Evolutionary conservation across 2,113 vertebrate genomes (phyloP).

Genomic region (Gymnobelideus leadbeateri): DNA sequence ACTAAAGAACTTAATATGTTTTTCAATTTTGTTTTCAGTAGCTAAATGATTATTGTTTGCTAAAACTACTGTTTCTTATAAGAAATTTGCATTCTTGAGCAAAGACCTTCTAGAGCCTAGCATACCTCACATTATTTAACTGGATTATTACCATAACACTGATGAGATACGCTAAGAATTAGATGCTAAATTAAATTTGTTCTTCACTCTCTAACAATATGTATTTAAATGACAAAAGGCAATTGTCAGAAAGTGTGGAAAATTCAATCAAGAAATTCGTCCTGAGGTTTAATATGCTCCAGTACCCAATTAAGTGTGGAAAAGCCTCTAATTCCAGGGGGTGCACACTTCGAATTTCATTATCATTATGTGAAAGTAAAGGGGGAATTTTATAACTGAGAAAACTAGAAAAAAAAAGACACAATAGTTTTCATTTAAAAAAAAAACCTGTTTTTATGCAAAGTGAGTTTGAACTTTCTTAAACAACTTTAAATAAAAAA

Average conservation of each 20-base stretch:
- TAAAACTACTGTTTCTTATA: slow-evolving; percentile 25
- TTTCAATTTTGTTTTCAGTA: slow-evolving; percentile 18
- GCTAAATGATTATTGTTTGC: background rate
- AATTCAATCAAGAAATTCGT: slow-evolving; percentile 54
- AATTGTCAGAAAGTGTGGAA: slow-evolving; percentile 58
- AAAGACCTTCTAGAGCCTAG: slow-evolving; percentile 28
- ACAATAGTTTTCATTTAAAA: slow-evolving; percentile 24
- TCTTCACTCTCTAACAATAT: slow-evolving; percentile 48
- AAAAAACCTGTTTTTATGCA: slow-evolving; percentile 47
- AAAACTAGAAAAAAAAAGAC: background rate
- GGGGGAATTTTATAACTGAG: background rate
- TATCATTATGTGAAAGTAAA: slow-evolving; percentile 10
- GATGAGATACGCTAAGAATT: slow-evolving; percentile 26
- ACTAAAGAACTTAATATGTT: background rate
- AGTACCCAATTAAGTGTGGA: slow-evolving; percentile 30
- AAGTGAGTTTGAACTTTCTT: background rate
- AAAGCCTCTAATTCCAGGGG: slow-evolving; percentile 3
- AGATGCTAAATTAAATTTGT: slow-evolving; percentile 57
- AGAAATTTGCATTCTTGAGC: background rate
- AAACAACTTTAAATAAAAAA: slow-evolving; percentile 56
- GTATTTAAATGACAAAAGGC: slow-evolving; percentile 49
- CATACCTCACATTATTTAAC: slow-evolving; percentile 27
- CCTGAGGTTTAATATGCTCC: slow-evolving; percentile 52
- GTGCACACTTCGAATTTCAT: background rate
- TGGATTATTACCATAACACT: slow-evolving; percentile 28